Conservation (phyloP, 2,888 invertebrate genomes). For the Diplazon laetatorius region DNA sequence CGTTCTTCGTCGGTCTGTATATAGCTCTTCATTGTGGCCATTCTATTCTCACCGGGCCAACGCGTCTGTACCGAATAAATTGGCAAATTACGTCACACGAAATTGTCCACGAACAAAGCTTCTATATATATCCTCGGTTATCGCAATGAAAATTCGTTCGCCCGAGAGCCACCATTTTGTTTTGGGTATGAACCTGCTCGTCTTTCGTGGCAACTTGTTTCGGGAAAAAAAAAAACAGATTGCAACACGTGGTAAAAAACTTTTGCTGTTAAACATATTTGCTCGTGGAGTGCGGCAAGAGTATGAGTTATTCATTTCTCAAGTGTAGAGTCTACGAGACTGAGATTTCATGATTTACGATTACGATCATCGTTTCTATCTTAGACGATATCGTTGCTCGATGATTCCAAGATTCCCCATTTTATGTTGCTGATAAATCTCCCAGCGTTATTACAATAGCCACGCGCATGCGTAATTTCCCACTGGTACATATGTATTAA, state of each 20-base stretch:
- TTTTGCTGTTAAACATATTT: slow-evolving; percentile 50
- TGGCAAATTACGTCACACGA: slow-evolving; percentile 54
- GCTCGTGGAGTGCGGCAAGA: slow-evolving; percentile 29
- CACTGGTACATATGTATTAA: slow-evolving; percentile 48
- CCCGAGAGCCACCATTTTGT: slow-evolving; percentile 7
- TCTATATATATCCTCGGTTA: slow-evolving; percentile 40
- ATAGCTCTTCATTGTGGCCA: slow-evolving; percentile 8
- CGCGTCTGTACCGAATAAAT: slow-evolving; percentile 34
- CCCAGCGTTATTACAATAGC: slow-evolving; percentile 35
- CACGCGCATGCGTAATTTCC: not conserved
- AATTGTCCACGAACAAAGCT: slow-evolving; percentile 59
- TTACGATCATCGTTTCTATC: slow-evolving; percentile 23
- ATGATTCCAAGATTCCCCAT: slow-evolving; percentile 49
- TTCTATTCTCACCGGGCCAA: slow-evolving; percentile 1
- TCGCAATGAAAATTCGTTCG: slow-evolving; percentile 11
- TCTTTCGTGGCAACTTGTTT: not conserved
- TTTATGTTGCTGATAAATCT: slow-evolving; percentile 57
- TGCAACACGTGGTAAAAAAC: slow-evolving; percentile 29
- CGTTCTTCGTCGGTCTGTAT: slow-evolving; percentile 26
- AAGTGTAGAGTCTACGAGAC: slow-evolving; percentile 51
- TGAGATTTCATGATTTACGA: slow-evolving; percentile 52
- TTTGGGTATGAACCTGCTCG: slow-evolving; percentile 19
- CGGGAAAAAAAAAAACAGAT: slow-evolving; percentile 34
- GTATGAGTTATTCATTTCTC: slow-evolving; percentile 30
- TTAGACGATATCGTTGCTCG: slow-evolving; percentile 21